Evolutionary conservation across 2,888 invertebrate species (phyloP), one percentile per base, ranked within the genome.

Genomic region (Abscondita cerata): DNA sequence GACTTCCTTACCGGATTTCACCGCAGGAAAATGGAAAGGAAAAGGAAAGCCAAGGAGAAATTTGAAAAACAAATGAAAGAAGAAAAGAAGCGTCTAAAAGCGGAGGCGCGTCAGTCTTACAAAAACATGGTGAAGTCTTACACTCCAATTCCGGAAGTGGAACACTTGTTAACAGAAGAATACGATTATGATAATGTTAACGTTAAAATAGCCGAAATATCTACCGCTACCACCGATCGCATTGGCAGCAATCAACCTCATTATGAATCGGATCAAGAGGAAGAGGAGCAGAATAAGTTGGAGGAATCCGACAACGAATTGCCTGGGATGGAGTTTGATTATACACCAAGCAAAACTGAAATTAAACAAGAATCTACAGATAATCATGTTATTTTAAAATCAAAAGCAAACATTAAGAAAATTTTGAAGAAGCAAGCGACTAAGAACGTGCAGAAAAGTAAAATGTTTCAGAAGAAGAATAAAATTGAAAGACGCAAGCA

Each of bases 1-100:
- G 91, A 93, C 46, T 93, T 90, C 76, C 79, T 93, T 20, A 89
- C 89, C n/a, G 93, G 93, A 1, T 93, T 93, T 76, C 90, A 86
- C 46, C 93, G 92, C 81, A 83, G 93, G 65, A 93, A 93, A 76
- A 78, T 91, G 44, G 88, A 91, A 76, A 83, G 93, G 46, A 87
- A 89, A 74, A 88, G 89, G 71, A 87, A 88, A 70, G 92, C 92
- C 0, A 86, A 90, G 73, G 89, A 90, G 66, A 86, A 92, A 68
- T 78, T 93, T 33, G 85, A 90, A 68, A 82, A 83, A 34, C 85
- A 88, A 69, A 77, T 93, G 1, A 92, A 92, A 76, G 90, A 89
- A 72, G 93, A 93, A 75, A n/a, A n/a, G n/a, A 91, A 88, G 75
- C 83, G 90, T 50, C 88, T 93, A 47, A 90, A 90, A 73, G 83